These are phyloP conservation scores for Cataglyphis altisquamis DNA, from an alignment of 2,888 invertebrate genomes.

Conservation along the genomic window DNA sequence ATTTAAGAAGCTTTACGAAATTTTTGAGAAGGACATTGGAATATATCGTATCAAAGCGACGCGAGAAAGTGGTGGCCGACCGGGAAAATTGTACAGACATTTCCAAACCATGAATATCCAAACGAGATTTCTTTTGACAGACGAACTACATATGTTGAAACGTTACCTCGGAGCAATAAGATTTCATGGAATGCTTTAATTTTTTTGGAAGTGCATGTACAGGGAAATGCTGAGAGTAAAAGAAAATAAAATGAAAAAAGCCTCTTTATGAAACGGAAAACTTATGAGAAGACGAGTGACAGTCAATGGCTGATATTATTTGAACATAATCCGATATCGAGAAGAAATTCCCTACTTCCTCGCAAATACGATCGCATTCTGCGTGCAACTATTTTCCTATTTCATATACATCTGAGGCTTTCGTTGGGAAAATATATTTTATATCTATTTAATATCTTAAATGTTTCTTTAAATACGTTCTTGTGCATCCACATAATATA, in stretches of 20 bases:
- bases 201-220: not conserved
- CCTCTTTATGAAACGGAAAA: conserved; percentile 14
- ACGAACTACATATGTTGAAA: conserved; percentile 3
- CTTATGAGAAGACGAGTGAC: conserved; percentile 22
- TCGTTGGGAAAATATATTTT: not conserved
- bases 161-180: conserved; percentile 36
- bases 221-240: not conserved
- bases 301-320: conserved; percentile 43
- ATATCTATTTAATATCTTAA: not conserved
- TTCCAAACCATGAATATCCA: conserved; percentile 32
- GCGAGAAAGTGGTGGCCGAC: conserved; percentile 1
- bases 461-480: not conserved
- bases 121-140: conserved; percentile 51
- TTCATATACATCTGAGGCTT: not conserved
- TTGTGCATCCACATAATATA: not conserved
- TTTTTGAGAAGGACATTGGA: conserved; percentile 27
- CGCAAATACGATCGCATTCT: conserved; percentile 42
- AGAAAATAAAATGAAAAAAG: conserved; percentile 14
- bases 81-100: conserved; percentile 26
- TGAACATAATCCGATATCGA: conserved; percentile 57
- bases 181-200: conserved; percentile 44
- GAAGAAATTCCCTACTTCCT: conserved; percentile 61
- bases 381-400: conserved; percentile 49
- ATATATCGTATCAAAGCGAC: conserved; percentile 16
- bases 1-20: not conserved